Evolutionary conservation across 2,113 vertebrate species (phyloP).

Genomic region (Zootoca vivipara): DNA sequence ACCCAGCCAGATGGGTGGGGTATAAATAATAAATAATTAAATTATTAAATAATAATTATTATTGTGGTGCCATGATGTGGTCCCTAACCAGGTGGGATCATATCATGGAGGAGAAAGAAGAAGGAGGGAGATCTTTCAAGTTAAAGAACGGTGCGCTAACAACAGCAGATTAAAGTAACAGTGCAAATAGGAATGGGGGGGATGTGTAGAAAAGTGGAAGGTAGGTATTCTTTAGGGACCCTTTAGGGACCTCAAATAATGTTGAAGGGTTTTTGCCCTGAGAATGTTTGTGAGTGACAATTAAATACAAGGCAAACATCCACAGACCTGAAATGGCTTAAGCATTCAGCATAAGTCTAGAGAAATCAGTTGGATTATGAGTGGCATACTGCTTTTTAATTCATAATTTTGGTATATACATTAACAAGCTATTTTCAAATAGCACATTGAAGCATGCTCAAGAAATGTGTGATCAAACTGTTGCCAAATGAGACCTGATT

Average conservation of each 20-base stretch:
- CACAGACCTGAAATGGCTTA: background rate
- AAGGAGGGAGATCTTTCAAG: background rate
- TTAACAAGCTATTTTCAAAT: conserved; percentile 35
- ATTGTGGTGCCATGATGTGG: background rate
- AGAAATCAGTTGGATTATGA: background rate
- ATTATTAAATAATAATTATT: too few relatives aligned
- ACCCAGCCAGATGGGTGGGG: too few relatives aligned
- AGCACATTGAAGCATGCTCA: conserved; percentile 7
- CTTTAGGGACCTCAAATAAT: background rate
- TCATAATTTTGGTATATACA: conserved; percentile 21
- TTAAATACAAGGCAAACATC: background rate
- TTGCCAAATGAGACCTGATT: conserved; percentile 41
- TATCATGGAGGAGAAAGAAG: background rate
- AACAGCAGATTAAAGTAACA: background rate
- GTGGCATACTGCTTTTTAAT: background rate
- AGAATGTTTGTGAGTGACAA: background rate
- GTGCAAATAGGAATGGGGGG: background rate
- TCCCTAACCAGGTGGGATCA: background rate
- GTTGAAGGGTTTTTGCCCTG: background rate
- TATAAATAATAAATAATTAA: too few relatives aligned
- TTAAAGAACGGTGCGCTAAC: background rate
- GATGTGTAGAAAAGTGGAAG: background rate
- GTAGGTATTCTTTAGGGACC: background rate
- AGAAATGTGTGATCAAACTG: background rate
- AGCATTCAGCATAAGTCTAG: background rate